Percentiles rank a stretch among this genome's conserved stretches.
phyloP scores from a whole-genome alignment of 1,140 invertebrate genomes.

The Coelopa frigida region DNA sequence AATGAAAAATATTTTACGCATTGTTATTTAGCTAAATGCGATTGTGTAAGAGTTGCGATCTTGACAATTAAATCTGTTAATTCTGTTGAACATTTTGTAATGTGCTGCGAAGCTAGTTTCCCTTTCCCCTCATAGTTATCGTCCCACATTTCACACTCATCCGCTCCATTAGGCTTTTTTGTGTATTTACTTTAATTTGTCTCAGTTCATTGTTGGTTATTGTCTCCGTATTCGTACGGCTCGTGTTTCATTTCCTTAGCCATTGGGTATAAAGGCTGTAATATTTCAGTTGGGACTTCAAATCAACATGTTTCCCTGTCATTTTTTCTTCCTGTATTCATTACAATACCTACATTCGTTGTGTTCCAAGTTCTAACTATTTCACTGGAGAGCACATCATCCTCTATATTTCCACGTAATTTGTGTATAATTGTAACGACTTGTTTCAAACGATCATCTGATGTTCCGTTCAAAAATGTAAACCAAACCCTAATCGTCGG shows the following conservation, averaged over 20 bases:
- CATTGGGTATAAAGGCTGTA: slow-evolving; percentile 1
- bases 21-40: slow-evolving; percentile 44
- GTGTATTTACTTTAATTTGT: neutral
- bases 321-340: neutral
- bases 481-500: too few relatives aligned
- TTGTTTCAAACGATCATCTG: too few relatives aligned
- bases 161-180: too few relatives aligned
- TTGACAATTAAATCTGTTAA: neutral
- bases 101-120: neutral
- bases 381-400: too few relatives aligned
- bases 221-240: too few relatives aligned
- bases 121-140: too few relatives aligned
- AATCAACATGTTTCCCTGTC: slow-evolving; percentile 2
- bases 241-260: neutral
- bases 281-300: neutral
- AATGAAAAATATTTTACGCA: slow-evolving; percentile 37
- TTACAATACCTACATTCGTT: neutral
- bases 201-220: too few relatives aligned
- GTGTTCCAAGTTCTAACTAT: neutral
- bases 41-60: slow-evolving; percentile 40
- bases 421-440: too few relatives aligned
- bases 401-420: too few relatives aligned
- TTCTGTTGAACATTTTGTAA: neutral
- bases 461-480: too few relatives aligned
- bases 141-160: too few relatives aligned